Conservation (phyloP, 2,888 invertebrate species). For the Sinodicranocentrus sp. region DNA sequence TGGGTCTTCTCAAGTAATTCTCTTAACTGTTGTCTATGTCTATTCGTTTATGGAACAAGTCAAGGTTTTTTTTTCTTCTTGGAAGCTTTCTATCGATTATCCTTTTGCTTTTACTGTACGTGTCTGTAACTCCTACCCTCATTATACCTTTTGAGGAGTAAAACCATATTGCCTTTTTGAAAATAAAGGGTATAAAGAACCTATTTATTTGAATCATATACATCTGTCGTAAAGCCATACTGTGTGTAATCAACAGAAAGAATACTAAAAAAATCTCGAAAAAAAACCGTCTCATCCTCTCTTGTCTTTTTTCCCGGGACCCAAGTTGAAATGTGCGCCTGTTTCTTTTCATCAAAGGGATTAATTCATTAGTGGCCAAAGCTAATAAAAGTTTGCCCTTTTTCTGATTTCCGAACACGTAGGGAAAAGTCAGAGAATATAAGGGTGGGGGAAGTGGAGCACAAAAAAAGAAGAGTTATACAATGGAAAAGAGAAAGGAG, state of each 20-base stretch:
- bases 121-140: constrained; percentile 35
- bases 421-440: constrained; percentile 35
- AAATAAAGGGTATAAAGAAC: constrained; percentile 50
- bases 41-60: neutral
- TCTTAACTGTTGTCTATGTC: constrained; percentile 9
- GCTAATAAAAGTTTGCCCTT: constrained; percentile 65
- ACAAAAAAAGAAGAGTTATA: constrained; percentile 8
- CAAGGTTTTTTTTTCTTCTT: neutral
- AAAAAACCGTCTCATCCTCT: constrained; percentile 34
- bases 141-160: constrained; percentile 52
- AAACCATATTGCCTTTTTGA: constrained; percentile 35
- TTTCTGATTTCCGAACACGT: constrained; percentile 70
- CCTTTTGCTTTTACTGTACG: neutral
- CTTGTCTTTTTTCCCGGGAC: too few species aligned
- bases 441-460: constrained; percentile 19
- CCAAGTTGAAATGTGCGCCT: constrained; percentile 66
- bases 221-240: constrained; percentile 33
- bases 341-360: constrained; percentile 75
- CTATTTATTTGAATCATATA: constrained; percentile 56
- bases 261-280: constrained; percentile 37
- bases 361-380: constrained; percentile 75
- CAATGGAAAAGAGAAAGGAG: too few species aligned
- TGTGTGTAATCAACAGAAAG: constrained; percentile 26
- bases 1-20: constrained; percentile 5
- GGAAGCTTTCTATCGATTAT: constrained; percentile 32